Percentiles rank a stretch among this genome's conserved stretches.
Conservation (phyloP, 2,888 invertebrate genomes). For the Oligia fasciuncula region DNA sequence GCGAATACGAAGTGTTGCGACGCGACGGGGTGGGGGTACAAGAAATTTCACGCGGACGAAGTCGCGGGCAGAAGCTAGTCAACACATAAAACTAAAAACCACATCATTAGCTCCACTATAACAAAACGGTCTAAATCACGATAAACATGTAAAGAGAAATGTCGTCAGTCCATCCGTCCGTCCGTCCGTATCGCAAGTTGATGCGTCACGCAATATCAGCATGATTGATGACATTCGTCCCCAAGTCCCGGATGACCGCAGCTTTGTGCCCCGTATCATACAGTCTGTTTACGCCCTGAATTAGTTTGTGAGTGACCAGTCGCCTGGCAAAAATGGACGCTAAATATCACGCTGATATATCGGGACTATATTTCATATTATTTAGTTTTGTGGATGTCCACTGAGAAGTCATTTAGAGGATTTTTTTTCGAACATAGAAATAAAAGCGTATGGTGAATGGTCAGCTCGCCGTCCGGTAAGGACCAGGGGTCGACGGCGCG, state of each 20-base stretch:
- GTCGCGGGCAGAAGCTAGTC: too few relatives aligned
- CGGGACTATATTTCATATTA: conserved; percentile 43
- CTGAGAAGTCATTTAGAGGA: conserved; percentile 22
- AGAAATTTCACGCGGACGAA: too few relatives aligned
- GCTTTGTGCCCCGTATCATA: conserved; percentile 65
- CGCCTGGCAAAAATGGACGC: conserved; percentile 62
- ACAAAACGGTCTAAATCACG: conserved; percentile 62
- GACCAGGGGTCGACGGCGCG: too few relatives aligned
- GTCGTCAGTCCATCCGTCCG: conserved; percentile 62
- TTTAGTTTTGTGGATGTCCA: conserved; percentile 23
- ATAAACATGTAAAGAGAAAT: conserved; percentile 77
- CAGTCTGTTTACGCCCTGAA: conserved; percentile 63
- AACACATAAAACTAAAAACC: conserved; percentile 26
- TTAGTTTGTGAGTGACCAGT: conserved; percentile 64
- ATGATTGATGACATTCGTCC: conserved; percentile 82
- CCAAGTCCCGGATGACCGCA: conserved; percentile 72
- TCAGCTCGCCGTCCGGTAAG: too few relatives aligned
- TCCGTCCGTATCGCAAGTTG: conserved; percentile 72
- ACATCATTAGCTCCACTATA: conserved; percentile 45
- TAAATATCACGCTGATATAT: conserved; percentile 54
- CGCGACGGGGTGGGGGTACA: too few relatives aligned
- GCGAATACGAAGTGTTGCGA: too few relatives aligned
- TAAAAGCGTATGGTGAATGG: background rate
- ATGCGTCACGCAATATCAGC: conserved; percentile 86
- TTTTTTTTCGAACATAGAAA: background rate